Conservation (phyloP, 2,113 vertebrate genomes). For the Bagarius yarrelli region DNA sequence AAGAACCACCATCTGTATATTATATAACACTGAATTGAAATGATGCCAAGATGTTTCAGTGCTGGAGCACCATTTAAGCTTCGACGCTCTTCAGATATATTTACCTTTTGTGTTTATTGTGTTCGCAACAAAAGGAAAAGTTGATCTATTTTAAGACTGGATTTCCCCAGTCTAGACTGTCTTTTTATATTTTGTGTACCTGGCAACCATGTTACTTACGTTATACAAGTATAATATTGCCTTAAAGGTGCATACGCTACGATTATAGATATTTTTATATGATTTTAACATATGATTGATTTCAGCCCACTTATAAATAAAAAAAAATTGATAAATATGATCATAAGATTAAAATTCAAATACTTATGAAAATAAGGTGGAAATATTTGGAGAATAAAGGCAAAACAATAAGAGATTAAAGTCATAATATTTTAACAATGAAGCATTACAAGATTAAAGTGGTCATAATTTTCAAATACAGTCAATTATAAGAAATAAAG, state of each 20-base stretch:
- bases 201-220: neutral
- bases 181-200: neutral
- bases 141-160: neutral
- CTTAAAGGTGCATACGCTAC: neutral
- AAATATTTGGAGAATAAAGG: too few species aligned
- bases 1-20: constrained; percentile 53
- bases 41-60: neutral
- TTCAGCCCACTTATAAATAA: too few species aligned
- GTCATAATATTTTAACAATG: too few species aligned
- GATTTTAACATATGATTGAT: too few species aligned
- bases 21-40: neutral
- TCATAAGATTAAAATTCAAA: too few species aligned
- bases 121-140: neutral
- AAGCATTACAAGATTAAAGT: too few species aligned
- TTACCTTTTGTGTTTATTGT: neutral
- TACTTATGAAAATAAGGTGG: too few species aligned
- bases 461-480: too few species aligned
- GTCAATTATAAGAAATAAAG: too few species aligned
- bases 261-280: too few species aligned
- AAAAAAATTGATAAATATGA: too few species aligned
- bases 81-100: neutral
- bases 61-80: neutral
- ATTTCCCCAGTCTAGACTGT: neutral
- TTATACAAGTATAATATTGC: neutral
- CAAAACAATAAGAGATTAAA: too few species aligned